phyloP scores from a whole-genome alignment of 2,113 vertebrate species.

The Arenaria interpres region DNA sequence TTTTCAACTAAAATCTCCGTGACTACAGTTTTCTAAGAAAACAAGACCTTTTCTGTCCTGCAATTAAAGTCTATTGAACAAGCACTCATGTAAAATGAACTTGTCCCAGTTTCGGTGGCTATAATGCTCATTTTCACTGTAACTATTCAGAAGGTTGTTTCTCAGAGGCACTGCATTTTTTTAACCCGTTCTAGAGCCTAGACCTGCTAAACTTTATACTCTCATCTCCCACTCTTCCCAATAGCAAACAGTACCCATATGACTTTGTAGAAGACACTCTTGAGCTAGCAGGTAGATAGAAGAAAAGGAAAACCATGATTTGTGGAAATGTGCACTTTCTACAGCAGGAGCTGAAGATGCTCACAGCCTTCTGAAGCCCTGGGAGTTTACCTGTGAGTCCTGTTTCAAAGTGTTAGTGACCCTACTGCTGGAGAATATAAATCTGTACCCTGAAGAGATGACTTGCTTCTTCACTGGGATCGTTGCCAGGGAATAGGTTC shows the following conservation, averaged over 20 bases:
- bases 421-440: neutral
- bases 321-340: neutral
- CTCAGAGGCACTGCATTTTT: neutral
- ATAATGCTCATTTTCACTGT: neutral
- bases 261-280: neutral
- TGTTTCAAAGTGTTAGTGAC: neutral
- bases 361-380: neutral
- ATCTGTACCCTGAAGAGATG: neutral
- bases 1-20: neutral
- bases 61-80: neutral
- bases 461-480: constrained; percentile 36
- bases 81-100: neutral
- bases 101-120: neutral
- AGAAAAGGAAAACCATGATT: neutral
- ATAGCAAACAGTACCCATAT: neutral
- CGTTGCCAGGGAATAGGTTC: constrained; percentile 35
- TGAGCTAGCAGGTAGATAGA: neutral
- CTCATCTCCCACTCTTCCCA: neutral
- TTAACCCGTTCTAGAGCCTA: neutral
- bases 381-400: neutral
- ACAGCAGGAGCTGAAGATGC: neutral
- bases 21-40: neutral
- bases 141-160: neutral
- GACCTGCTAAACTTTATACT: neutral
- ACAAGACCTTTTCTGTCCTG: neutral